Base-by-base conservation (phyloP, 2,797 vertebrate species). In the Ara ararauna region DNA sequence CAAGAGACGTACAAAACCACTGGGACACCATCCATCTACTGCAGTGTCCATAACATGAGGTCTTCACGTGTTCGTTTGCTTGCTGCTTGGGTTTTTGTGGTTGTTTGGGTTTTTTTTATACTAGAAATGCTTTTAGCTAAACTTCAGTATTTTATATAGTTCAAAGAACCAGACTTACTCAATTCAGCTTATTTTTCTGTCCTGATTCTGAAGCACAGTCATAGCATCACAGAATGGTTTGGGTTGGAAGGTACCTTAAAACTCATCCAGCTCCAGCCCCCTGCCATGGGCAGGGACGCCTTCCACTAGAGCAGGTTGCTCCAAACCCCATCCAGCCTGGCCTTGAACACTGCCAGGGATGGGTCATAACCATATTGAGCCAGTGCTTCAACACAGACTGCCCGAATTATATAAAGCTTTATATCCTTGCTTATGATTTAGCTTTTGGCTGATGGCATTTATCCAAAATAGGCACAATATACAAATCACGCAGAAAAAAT, bases 51-150 rank as follows among this genome's bases (percentile, higher is more conserved):
- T 8, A 24, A 77, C 36, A 74, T 8, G 30, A 77, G 29, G 16
- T 70, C 65, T 68, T 40, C 42, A 54, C 9, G n/a, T 0, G 0
- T 13, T 18, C 4, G 4, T 32, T 67, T 4, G 4, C 34, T 67
- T 56, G 34, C 48, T 58, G 26, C 2, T 84, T 51, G 19, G n/a
- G 38, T 50, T 48, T 53, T 13, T 32, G 15, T 18, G 38, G 27
- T 20, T 30, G 18, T 14, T 62, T 11, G 32, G 18, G 0, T 0
- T 24, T 58, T 54, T 60, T 50, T 68, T 18, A 24, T 8, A 54
- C 24, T 42, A 70, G 4, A 50, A 16, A 24, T 6, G 26, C 14
- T 77, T 60, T 79, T 50, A 89, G 71, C 5, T 58, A 24, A 88
- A 75, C 23, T 23, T 51, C 32, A 89, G 56, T 38, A 58, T 62